These are phyloP conservation scores for Callospermophilus lateralis DNA, from an alignment of 2,113 vertebrate genomes.

Conservation along the genomic window DNA sequence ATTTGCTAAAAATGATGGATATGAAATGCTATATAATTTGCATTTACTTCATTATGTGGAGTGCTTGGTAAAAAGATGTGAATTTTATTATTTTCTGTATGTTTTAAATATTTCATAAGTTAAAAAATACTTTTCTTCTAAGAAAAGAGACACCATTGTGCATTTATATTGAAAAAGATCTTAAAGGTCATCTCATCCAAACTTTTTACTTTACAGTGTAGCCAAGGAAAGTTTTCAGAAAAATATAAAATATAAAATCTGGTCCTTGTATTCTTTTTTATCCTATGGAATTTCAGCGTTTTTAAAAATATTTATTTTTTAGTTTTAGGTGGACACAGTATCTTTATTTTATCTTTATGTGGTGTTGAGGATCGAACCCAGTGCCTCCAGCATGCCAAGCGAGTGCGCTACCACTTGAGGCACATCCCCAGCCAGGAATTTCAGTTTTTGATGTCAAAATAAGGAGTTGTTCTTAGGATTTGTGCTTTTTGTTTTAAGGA, in stretches of 20 bases:
- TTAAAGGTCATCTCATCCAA: neutral
- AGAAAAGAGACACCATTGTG: neutral
- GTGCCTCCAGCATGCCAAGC: too few species aligned
- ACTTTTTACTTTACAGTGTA: neutral
- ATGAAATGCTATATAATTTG: neutral
- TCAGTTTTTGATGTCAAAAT: neutral
- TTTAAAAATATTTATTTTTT: too few species aligned
- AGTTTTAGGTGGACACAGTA: too few species aligned
- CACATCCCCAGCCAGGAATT: neutral
- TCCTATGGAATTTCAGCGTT: neutral
- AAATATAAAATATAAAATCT: neutral
- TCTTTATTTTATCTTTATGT: too few species aligned
- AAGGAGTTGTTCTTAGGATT: neutral
- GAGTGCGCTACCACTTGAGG: too few species aligned
- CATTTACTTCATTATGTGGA: neutral
- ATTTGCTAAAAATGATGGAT: neutral
- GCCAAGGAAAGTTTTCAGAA: neutral
- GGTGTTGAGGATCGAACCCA: too few species aligned
- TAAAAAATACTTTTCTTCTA: neutral
- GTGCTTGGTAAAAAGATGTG: neutral
- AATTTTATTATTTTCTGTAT: slow-evolving; percentile 28
- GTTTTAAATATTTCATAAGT: slow-evolving; percentile 9
- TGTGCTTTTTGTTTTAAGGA: neutral
- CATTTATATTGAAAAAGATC: neutral
- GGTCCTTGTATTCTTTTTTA: neutral